Base-by-base conservation (phyloP, 1,140 invertebrate genomes). In the Phocides pigmalion region DNA sequence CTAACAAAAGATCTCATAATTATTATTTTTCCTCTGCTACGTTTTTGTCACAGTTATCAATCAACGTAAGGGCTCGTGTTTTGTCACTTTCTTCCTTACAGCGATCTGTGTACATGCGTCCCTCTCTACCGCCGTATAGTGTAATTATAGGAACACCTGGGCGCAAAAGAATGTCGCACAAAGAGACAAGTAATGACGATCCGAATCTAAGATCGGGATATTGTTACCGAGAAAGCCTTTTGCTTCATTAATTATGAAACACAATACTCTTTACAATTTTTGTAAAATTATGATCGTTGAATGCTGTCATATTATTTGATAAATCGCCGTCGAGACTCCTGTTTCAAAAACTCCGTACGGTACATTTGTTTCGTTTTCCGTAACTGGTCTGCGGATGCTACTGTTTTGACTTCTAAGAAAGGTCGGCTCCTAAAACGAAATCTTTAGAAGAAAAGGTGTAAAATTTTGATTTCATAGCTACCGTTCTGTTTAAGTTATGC, bases 1-100 rank as follows among this genome's bases (percentile, higher is more conserved):
- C 73, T 87, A 89, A 91, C 89, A 91, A 91, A 82, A 84, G 89
- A 80, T 84, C 75, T 82, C 84, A 90, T 91, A 90, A 91, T 91
- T 89, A 91, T 91, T 91, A 89, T 91, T 91, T 89, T 90, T 91
- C 87, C 89, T 90, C 86, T 90, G 86, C 81, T 79, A 82, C 87
- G 84, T 90, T 90, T 89, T 90, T 91, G 89, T 91, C 89, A 90
- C 89, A 91, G 89, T 91, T 91, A 91, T 91, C 89, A 91, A 91
- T 91, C 89, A 90, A 91, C 79, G 78, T 75, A 82, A 85, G 79
- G 85, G 81, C 79, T 75, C 41, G 5, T 68, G 11, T 61, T 58
- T 28, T 51, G 32, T 89, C 80, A 69, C 70, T 64, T 64, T 84
- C 81, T 62, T 17, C 46, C 68, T 46, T 50, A 25, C 35, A 25